Evolutionary conservation across 2,888 invertebrate species (phyloP).

Genomic region (Chorisops tibialis): DNA sequence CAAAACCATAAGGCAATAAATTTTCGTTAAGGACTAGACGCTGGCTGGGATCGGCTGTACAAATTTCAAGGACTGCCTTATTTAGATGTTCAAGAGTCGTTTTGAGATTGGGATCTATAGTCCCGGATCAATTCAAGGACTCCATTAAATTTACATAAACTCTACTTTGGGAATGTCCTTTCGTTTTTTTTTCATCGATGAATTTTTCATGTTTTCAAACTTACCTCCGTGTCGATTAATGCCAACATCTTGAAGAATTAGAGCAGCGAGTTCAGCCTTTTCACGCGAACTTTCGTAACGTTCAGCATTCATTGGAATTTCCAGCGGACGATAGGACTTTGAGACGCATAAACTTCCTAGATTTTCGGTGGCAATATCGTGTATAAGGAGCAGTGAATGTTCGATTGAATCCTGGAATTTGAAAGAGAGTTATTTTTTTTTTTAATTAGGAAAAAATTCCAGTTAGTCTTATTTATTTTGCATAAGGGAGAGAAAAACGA

Average conservation of each 20-base stretch:
- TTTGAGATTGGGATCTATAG: too few relatives aligned
- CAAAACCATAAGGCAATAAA: slow-evolving; percentile 9
- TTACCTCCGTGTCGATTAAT: slow-evolving; percentile 61
- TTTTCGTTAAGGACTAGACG: slow-evolving; percentile 8
- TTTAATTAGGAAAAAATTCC: too few relatives aligned
- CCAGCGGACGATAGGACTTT: slow-evolving; percentile 65
- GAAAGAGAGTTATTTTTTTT: too few relatives aligned
- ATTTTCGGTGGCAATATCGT: slow-evolving; percentile 70
- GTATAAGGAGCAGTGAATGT: slow-evolving; percentile 67
- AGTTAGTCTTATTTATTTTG: too few relatives aligned
- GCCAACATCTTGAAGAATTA: slow-evolving; percentile 70
- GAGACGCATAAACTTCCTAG: slow-evolving; percentile 70
- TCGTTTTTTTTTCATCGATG: too few relatives aligned
- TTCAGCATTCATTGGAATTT: slow-evolving; percentile 65
- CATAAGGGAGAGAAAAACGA: too few relatives aligned
- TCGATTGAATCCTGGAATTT: slow-evolving; percentile 59
- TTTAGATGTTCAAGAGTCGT: too few relatives aligned
- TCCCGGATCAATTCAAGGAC: too few relatives aligned
- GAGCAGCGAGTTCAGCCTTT: slow-evolving; percentile 75
- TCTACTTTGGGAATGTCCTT: too few relatives aligned
- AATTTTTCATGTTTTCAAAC: not conserved
- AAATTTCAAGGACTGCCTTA: not conserved
- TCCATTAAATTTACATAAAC: too few relatives aligned
- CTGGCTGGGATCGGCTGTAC: not conserved
- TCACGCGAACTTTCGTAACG: slow-evolving; percentile 74